Evolutionary conservation across 2,888 invertebrate species (phyloP), one percentile per base, ranked within the genome.

Genomic region (Acronicta psi): DNA sequence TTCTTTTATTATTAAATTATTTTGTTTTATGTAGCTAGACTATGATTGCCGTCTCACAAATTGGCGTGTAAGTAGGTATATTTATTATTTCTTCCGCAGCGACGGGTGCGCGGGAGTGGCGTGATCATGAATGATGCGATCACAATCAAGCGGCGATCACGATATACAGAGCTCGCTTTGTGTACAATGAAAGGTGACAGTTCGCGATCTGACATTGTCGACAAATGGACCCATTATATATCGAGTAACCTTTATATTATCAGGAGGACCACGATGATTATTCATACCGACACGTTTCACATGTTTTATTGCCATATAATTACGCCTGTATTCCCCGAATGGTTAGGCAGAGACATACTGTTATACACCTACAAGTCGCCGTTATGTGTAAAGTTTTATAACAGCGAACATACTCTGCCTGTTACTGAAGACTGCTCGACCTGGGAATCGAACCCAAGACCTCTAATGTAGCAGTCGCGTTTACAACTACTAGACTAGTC

Each of bases 41-140:
- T 29, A 29, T 29, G 11, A 29, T 29, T 2, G 29, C 13, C n/a
- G 23, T 9, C 29, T 54, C 20, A 14, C 44, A n/a, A n/a, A 45
- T 47, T 37, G 2, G 17, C 54, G 18, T 25, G 25, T 38, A 44
- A n/a, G n/a, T n/a, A n/a, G n/a, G n/a, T n/a, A n/a, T n/a, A n/a
- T n/a, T n/a, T 45, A 34, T 59, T 44, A 53, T 64, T 61, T 53
- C 54, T 34, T 45, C 18, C 49, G 52, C 44, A n/a, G 41, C 51
- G 62, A 57, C 59, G 57, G 40, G 43, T 67, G 64, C 59, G 69
- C 63, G 59, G 67, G 70, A 72, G 81, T 83, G 82, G 84, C 82
- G 82, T 82, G 84, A 84, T 80, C 79, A 55, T 41, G 57, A 67
- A 61, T 76, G 65, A 73, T 75, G 71, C 65, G 80, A 58, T 56